Conservation (phyloP, 2,888 invertebrate species). For the Cheilosia scutellata region DNA sequence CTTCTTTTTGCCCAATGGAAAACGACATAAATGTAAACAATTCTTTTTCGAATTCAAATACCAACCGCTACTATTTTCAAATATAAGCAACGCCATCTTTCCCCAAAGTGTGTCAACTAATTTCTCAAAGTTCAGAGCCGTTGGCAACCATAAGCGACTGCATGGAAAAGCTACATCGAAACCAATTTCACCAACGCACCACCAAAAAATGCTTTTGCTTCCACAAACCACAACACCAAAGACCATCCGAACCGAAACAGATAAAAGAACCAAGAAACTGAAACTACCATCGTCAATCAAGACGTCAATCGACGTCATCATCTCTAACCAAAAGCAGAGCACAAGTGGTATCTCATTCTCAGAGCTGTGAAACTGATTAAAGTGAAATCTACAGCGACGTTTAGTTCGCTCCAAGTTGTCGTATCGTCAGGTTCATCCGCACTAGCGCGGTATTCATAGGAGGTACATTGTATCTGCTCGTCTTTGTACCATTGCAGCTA, state of each 20-base stretch:
- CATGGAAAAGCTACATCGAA: slow-evolving; percentile 7
- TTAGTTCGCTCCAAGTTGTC: slow-evolving; percentile 61
- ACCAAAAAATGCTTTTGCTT: background rate
- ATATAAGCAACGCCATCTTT: slow-evolving; percentile 32
- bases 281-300: background rate
- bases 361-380: background rate
- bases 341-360: slow-evolving; percentile 20
- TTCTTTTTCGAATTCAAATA: background rate
- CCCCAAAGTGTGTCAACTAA: background rate
- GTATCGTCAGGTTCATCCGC: slow-evolving; percentile 34
- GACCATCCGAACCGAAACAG: too few species aligned
- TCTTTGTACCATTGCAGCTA: background rate
- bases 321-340: background rate
- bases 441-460: background rate
- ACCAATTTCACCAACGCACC: slow-evolving; percentile 1
- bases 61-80: slow-evolving; percentile 8
- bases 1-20: too few species aligned
- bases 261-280: slow-evolving; percentile 20
- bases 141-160: background rate
- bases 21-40: too few species aligned
- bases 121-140: background rate
- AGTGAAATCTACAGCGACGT: slow-evolving; percentile 33
- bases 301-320: background rate
- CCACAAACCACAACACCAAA: background rate
- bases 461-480: background rate